These are phyloP conservation scores for Zeus faber DNA, from an alignment of 2,113 vertebrate species.

Conservation along the genomic window DNA sequence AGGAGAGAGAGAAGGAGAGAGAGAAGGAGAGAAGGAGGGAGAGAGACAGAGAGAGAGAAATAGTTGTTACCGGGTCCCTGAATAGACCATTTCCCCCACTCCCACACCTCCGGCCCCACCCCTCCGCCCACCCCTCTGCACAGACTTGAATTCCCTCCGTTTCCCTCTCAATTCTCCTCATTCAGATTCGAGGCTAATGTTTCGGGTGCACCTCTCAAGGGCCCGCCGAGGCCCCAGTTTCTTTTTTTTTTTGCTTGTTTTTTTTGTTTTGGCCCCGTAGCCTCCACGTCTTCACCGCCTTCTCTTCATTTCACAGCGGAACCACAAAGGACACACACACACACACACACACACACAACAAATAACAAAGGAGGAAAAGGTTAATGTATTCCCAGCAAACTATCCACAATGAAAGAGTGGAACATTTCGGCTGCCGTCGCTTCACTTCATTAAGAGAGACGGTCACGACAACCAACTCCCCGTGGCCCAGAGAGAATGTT, in stretches of 20 bases:
- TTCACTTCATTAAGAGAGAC: too few relatives aligned
- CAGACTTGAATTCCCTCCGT: not conserved
- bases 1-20: constrained; percentile 42
- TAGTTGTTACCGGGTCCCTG: constrained; percentile 44
- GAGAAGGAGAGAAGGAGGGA: constrained; percentile 39
- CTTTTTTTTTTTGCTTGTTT: too few relatives aligned
- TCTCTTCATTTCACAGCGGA: constrained; percentile 49
- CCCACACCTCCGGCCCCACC: not conserved
- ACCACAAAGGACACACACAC: constrained; percentile 45
- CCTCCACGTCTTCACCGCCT: constrained; percentile 16
- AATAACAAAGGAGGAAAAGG: constrained; percentile 67
- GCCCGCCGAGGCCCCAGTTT: not conserved
- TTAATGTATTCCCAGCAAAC: constrained; percentile 67
- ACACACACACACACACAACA: constrained; percentile 50
- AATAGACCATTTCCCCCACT: constrained; percentile 19
- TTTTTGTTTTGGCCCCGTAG: too few relatives aligned
- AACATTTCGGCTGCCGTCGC: too few relatives aligned
- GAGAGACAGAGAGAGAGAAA: constrained; percentile 43
- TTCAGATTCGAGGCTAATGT: constrained; percentile 51
- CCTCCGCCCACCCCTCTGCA: not conserved
- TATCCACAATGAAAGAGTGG: constrained; percentile 53
- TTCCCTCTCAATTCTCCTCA: constrained; percentile 40
- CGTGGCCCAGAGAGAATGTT: too few relatives aligned
- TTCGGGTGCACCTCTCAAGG: constrained; percentile 39
- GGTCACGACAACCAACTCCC: too few relatives aligned